phyloP scores from a whole-genome alignment of 2,797 vertebrate genomes.

The Leptoclinus maculatus region DNA sequence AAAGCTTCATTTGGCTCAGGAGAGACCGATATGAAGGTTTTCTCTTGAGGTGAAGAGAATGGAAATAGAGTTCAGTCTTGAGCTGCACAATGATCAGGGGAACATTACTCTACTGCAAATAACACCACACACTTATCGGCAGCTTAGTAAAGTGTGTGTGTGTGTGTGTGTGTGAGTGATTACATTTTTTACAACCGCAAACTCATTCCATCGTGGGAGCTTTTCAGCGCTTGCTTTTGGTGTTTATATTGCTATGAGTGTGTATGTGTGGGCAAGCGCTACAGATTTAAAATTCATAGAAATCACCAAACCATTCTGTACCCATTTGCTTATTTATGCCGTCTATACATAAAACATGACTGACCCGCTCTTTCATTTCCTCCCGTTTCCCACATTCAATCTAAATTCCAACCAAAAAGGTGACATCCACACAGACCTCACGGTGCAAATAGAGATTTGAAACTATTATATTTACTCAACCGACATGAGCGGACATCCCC shows the following conservation, averaged over 20 bases:
- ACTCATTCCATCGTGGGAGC: conserved; percentile 47
- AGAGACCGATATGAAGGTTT: conserved; percentile 40
- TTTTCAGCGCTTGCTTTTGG: conserved; percentile 21
- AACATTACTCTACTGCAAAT: conserved; percentile 50
- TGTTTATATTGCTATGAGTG: conserved; percentile 39
- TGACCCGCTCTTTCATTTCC: conserved; percentile 43
- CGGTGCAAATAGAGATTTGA: conserved; percentile 24
- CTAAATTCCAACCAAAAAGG: conserved; percentile 37
- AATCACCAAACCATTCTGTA: conserved; percentile 64
- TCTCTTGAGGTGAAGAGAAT: conserved; percentile 50
- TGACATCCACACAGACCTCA: conserved; percentile 18
- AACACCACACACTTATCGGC: conserved; percentile 27
- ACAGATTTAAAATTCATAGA: conserved; percentile 79
- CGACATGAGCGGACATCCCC: not conserved
- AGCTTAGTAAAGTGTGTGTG: conserved; percentile 7
- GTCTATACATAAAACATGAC: conserved; percentile 77
- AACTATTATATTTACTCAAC: conserved; percentile 38
- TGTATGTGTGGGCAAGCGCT: not conserved
- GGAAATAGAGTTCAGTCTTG: conserved; percentile 50
- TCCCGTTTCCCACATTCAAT: conserved; percentile 51
- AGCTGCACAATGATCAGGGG: conserved; percentile 60
- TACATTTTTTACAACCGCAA: conserved; percentile 41
- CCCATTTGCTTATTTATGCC: conserved; percentile 73
- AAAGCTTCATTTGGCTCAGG: conserved; percentile 50
- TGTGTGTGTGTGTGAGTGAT: not conserved